phyloP scores from a whole-genome alignment of 2,113 vertebrate species.

The Pluvialis apricaria region DNA sequence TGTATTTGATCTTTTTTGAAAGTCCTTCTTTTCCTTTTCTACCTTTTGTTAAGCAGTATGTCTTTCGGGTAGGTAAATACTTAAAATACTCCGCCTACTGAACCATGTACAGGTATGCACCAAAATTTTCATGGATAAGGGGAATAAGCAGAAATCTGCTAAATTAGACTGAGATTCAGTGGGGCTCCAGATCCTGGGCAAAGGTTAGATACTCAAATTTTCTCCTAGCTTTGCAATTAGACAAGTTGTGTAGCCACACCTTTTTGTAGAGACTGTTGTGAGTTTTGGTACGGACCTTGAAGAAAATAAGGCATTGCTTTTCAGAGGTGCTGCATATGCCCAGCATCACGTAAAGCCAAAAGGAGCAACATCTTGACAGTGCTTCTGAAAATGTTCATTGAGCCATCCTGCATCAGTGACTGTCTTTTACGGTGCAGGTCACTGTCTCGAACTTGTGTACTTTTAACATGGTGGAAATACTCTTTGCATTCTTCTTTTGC shows the following conservation, averaged over 20 bases:
- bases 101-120: not conserved
- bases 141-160: not conserved
- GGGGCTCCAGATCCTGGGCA: not conserved
- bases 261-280: not conserved
- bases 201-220: not conserved
- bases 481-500: not conserved
- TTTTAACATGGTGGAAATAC: not conserved
- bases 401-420: not conserved
- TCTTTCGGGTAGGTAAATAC: constrained; percentile 19
- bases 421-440: not conserved
- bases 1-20: constrained; percentile 72
- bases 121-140: not conserved
- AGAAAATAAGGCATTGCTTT: not conserved
- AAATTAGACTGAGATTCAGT: not conserved
- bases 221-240: not conserved
- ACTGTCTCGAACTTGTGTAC: not conserved
- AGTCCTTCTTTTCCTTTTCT: constrained; percentile 40
- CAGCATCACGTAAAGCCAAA: not conserved
- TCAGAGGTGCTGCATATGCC: too few relatives aligned
- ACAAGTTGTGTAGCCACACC: not conserved
- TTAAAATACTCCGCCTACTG: not conserved
- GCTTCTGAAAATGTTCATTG: not conserved
- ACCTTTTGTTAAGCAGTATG: not conserved
- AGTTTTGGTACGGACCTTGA: not conserved
- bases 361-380: not conserved